phyloP scores from a whole-genome alignment of 2,113 vertebrate genomes.

The Cryptoleucopteryx plumbea region DNA sequence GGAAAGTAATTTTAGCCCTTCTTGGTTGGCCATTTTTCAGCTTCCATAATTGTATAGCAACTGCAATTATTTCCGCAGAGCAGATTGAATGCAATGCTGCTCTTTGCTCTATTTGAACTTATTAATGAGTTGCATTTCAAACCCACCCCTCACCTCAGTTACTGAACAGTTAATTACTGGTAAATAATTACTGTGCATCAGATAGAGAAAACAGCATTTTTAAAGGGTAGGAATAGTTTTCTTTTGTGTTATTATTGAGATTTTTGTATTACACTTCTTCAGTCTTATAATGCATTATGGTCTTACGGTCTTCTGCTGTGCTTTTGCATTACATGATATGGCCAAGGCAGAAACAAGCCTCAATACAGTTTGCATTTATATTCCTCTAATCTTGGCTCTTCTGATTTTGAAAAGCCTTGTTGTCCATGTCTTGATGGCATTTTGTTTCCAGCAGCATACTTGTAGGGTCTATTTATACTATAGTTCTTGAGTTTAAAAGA shows the following conservation, averaged over 20 bases:
- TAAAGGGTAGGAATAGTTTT: not conserved
- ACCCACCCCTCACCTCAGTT: not conserved
- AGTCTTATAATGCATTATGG: not conserved
- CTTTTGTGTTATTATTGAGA: not conserved
- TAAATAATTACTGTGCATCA: not conserved
- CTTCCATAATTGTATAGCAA: fast-evolving
- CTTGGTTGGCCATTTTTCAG: not conserved
- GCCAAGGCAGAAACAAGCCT: not conserved
- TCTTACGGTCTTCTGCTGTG: not conserved
- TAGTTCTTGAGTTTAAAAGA: not conserved
- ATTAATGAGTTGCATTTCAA: not conserved
- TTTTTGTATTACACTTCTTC: not conserved
- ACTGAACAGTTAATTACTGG: not conserved
- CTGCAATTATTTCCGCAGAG: not conserved
- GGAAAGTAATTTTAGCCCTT: not conserved
- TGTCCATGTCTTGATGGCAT: not conserved
- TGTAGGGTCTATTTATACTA: not conserved
- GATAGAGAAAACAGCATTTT: not conserved
- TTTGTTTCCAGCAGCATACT: not conserved
- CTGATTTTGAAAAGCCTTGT: not conserved
- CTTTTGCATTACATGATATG: not conserved
- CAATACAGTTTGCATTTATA: not conserved
- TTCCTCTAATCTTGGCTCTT: not conserved
- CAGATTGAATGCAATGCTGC: not conserved
- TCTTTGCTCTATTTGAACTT: not conserved